phyloP scores from a whole-genome alignment of 2,797 vertebrate species.

The Bradypodion pumilum region DNA sequence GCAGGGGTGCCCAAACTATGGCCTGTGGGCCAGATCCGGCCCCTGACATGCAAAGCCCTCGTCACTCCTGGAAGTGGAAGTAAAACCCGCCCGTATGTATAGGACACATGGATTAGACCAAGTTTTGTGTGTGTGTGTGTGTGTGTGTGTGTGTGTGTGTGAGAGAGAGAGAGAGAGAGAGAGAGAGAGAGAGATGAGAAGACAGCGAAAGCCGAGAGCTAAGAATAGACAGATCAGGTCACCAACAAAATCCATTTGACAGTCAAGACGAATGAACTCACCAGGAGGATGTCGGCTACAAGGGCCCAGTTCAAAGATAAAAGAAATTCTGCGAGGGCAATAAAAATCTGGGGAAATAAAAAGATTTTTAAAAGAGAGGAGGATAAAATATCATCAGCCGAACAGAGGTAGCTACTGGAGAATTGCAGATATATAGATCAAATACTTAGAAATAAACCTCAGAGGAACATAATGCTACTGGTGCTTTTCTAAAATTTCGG shows the following conservation, averaged over 20 bases:
- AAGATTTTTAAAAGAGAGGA: slow-evolving; percentile 33
- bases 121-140: too few species aligned
- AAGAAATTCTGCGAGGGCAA: slow-evolving; percentile 83
- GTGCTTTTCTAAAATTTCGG: too few species aligned
- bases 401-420: background rate
- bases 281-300: slow-evolving; percentile 90
- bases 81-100: too few species aligned
- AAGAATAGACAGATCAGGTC: background rate
- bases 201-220: background rate
- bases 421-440: background rate
- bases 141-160: too few species aligned
- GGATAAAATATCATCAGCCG: too few species aligned
- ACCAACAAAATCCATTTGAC: slow-evolving; percentile 6
- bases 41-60: too few species aligned
- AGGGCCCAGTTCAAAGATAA: slow-evolving; percentile 91
- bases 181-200: background rate
- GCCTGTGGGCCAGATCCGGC: too few species aligned
- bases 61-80: too few species aligned
- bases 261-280: slow-evolving; percentile 68
- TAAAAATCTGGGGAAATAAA: slow-evolving; percentile 79
- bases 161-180: too few species aligned
- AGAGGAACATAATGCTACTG: too few species aligned
- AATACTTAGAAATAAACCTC: background rate
- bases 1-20: too few species aligned
- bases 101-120: too few species aligned